Conservation (phyloP, 2,888 invertebrate species). For the Mayetiola destructor region DNA sequence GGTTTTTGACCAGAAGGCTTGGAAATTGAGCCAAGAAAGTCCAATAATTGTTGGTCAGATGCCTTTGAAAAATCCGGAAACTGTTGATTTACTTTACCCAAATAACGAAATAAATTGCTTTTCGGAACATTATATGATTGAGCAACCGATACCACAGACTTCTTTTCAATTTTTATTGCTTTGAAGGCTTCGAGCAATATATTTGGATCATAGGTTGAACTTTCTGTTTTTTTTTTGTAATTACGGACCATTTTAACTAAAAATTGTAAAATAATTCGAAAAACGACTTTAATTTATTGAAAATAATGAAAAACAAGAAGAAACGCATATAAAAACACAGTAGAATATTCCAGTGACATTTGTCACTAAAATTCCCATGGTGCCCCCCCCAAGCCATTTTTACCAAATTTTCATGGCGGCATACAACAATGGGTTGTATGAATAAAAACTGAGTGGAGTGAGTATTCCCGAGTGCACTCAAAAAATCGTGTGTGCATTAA, state of each 20-base stretch:
- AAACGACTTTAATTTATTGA: neutral
- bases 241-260: neutral
- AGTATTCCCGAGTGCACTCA: too few relatives aligned
- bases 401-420: too few relatives aligned
- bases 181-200: neutral
- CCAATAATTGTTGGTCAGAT: too few relatives aligned
- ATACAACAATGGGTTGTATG: too few relatives aligned
- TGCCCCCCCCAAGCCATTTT: neutral
- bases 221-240: slow-evolving; percentile 19
- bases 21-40: too few relatives aligned
- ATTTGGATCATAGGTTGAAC: neutral
- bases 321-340: neutral
- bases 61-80: neutral
- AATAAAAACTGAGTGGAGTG: too few relatives aligned
- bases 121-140: neutral
- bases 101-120: neutral
- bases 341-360: neutral
- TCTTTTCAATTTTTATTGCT: neutral
- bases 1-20: neutral
- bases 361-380: neutral
- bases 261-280: neutral
- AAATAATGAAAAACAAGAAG: too few relatives aligned
- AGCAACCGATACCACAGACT: neutral
- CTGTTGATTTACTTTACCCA: neutral
- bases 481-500: too few relatives aligned